Percentiles rank a stretch among this genome's conserved stretches.
These are phyloP conservation scores for Psittacula cyanocephala DNA, from an alignment of 2,113 vertebrate species.

Conservation along the genomic window DNA sequence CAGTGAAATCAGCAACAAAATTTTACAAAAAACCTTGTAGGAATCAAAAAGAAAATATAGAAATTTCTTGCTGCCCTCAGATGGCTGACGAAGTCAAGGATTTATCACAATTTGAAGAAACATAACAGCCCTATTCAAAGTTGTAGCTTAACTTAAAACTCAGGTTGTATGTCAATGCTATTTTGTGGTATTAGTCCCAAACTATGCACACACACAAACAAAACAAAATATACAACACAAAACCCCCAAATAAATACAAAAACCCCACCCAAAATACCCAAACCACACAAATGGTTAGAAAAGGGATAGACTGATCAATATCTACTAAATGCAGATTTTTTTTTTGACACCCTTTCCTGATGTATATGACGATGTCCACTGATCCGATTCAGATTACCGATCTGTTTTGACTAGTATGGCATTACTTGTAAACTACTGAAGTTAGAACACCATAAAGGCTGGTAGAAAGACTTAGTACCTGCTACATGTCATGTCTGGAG, in stretches of 20 bases:
- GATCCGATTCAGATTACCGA: neutral
- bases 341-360: neutral
- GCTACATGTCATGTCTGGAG: neutral
- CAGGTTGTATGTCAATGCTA: neutral
- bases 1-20: neutral
- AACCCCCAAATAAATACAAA: neutral
- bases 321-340: neutral
- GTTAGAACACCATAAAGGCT: neutral
- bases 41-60: neutral
- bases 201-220: accelerated
- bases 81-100: neutral
- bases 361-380: accelerated
- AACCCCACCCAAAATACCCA: accelerated
- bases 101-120: neutral
- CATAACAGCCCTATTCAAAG: neutral
- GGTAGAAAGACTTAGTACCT: neutral
- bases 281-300: neutral
- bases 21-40: neutral
- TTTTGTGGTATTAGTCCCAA: accelerated
- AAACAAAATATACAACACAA: neutral
- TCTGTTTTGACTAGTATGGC: neutral
- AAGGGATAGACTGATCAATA: neutral
- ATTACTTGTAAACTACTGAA: neutral
- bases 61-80: neutral
- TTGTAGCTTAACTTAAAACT: neutral